Evolutionary conservation across 2,113 vertebrate species (phyloP).

Genomic region (Tautogolabrus adspersus): DNA sequence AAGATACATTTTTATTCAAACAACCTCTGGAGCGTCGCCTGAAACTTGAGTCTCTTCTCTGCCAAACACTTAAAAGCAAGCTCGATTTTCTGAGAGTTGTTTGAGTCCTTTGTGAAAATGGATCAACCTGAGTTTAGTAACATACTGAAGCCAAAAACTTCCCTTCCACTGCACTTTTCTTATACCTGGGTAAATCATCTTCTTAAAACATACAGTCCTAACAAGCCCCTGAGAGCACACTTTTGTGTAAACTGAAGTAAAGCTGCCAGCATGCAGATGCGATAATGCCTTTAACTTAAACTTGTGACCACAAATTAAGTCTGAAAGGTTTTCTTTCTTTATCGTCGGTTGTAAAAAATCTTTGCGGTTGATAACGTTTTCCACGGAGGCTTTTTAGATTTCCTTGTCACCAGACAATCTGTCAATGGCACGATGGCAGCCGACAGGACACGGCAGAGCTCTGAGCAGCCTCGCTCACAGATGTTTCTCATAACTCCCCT

Average conservation of each 20-base stretch:
- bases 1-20: neutral
- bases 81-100: slow-evolving; percentile 25
- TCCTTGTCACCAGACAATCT: slow-evolving; percentile 69
- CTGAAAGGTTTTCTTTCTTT: slow-evolving; percentile 17
- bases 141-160: slow-evolving; percentile 24
- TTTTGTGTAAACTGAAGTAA: slow-evolving; percentile 33
- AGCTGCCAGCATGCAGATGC: slow-evolving; percentile 31
- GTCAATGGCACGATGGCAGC: slow-evolving; percentile 69
- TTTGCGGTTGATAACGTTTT: slow-evolving; percentile 51
- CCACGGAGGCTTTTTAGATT: slow-evolving; percentile 54
- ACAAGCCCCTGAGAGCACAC: neutral
- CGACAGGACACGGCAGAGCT: slow-evolving; percentile 71
- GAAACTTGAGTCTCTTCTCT: neutral
- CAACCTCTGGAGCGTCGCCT: neutral
- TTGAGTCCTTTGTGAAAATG: slow-evolving; percentile 6
- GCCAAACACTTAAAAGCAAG: slow-evolving; percentile 25
- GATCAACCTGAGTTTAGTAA: slow-evolving; percentile 2
- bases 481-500: slow-evolving; percentile 75
- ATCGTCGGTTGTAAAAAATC: neutral
- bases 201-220: slow-evolving; percentile 5
- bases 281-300: slow-evolving; percentile 35
- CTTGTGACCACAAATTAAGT: slow-evolving; percentile 19
- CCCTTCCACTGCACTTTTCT: slow-evolving; percentile 1
- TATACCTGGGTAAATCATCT: slow-evolving; percentile 14
- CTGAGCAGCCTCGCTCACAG: slow-evolving; percentile 64